Percentiles rank a stretch among this genome's conserved stretches.
Conservation (phyloP, 2,113 vertebrate species). For the Cyphomyrus discorhynchus region DNA sequence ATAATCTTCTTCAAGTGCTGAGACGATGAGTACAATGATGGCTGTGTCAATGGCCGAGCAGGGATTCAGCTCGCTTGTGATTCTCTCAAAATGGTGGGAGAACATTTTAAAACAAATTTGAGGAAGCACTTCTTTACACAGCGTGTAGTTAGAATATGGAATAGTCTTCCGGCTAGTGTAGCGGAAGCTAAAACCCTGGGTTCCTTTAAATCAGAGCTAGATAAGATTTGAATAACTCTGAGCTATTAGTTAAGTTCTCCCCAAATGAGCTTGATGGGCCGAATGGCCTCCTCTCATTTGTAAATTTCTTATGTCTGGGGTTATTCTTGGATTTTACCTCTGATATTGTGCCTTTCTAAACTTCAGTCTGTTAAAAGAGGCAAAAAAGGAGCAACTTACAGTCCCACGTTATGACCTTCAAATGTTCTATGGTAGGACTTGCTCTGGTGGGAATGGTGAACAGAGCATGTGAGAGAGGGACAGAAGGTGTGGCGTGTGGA, state of each 20-base stretch:
- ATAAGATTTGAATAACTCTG: too few species aligned
- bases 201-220: too few species aligned
- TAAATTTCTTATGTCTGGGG: background rate
- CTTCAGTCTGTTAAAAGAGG: background rate
- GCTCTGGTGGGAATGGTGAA: background rate
- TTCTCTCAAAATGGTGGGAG: background rate
- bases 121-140: too few species aligned
- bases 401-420: background rate
- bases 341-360: background rate
- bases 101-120: too few species aligned
- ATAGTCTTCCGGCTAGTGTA: too few species aligned
- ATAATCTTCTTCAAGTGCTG: background rate
- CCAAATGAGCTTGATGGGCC: too few species aligned
- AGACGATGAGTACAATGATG: background rate
- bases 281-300: too few species aligned
- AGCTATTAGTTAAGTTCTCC: too few species aligned
- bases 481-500: background rate
- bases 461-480: background rate
- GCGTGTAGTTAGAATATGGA: too few species aligned
- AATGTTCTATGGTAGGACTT: background rate
- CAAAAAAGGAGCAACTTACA: background rate
- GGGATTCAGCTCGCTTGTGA: background rate
- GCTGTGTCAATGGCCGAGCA: background rate
- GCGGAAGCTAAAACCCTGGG: too few species aligned
- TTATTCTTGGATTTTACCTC: background rate